These are phyloP conservation scores for Noctua comes DNA, from an alignment of 2,888 invertebrate genomes.

Conservation along the genomic window DNA sequence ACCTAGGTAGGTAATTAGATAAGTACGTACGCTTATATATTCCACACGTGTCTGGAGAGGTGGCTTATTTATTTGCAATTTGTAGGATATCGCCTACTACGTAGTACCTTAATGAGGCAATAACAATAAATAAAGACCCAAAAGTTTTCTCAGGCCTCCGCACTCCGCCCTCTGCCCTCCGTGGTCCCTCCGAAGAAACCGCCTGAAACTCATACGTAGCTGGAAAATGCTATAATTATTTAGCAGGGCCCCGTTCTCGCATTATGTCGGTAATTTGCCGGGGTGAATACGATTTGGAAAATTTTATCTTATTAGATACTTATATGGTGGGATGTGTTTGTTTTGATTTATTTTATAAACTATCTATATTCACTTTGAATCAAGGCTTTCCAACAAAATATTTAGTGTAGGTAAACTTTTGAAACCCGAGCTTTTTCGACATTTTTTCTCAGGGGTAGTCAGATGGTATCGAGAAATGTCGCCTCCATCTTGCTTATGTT, in stretches of 20 bases:
- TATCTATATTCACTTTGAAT: neutral
- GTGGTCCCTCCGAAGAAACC: constrained; percentile 86
- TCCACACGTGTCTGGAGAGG: constrained; percentile 78
- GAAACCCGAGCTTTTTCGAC: neutral
- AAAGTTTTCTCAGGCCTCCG: constrained; percentile 88
- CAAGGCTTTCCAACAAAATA: neutral
- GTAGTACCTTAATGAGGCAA: constrained; percentile 90
- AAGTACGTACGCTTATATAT: constrained; percentile 80
- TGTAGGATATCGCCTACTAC: constrained; percentile 89
- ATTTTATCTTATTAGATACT: constrained; percentile 67
- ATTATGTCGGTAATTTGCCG: constrained; percentile 74
- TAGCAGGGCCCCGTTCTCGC: constrained; percentile 72
- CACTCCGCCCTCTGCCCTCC: constrained; percentile 77
- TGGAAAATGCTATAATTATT: constrained; percentile 82
- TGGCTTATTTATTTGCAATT: constrained; percentile 89
- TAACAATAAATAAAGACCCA: constrained; percentile 91
- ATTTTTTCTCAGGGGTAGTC: neutral
- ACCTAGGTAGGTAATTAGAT: constrained; percentile 72
- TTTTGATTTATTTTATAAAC: constrained; percentile 48
- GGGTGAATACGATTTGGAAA: constrained; percentile 68
- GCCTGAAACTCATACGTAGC: constrained; percentile 83
- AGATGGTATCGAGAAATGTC: neutral
- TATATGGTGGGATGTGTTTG: constrained; percentile 37
- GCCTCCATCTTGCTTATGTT: neutral
- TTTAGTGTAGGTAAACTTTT: neutral